Conservation (phyloP, 1,140 invertebrate genomes). For the Microplitis demolitor region DNA sequence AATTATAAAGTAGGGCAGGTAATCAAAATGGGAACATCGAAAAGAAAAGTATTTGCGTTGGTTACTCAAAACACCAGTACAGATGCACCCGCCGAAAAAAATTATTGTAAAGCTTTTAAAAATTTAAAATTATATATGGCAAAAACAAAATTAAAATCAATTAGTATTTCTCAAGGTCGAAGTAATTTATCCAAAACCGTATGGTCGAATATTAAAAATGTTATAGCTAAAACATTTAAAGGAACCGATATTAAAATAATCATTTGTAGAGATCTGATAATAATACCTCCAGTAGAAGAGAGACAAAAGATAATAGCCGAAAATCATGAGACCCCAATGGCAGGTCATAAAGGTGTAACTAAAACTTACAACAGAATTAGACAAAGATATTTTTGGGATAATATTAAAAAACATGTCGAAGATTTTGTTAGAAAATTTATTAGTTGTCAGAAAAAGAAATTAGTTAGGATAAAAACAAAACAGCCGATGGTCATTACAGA, state of each 20-base stretch:
- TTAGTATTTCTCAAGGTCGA: no score
- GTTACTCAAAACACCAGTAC: no score
- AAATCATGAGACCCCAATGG: conserved; percentile 20
- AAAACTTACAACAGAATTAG: conserved; percentile 26
- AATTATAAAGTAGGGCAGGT: no score
- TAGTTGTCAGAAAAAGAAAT: conserved; percentile 31
- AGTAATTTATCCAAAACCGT: neutral
- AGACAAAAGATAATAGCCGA: conserved; percentile 3
- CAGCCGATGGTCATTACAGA: conserved; percentile 27
- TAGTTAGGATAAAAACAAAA: conserved; percentile 9
- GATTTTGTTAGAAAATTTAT: conserved; percentile 24
- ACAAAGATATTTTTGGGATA: conserved; percentile 24
- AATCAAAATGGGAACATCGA: no score
- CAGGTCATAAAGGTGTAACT: conserved; percentile 32
- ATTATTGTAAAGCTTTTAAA: no score
- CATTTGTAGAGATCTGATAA: conserved; percentile 9
- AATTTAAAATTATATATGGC: no score
- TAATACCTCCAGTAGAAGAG: neutral
- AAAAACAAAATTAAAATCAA: no score
- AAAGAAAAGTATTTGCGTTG: no score
- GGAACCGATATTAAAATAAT: conserved; percentile 22
- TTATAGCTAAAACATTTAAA: neutral
- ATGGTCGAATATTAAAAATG: neutral
- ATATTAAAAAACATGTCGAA: conserved; percentile 24
- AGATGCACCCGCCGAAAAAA: no score